Base-by-base conservation (phyloP, 2,888 invertebrate genomes). In the Brachycybe producta region DNA sequence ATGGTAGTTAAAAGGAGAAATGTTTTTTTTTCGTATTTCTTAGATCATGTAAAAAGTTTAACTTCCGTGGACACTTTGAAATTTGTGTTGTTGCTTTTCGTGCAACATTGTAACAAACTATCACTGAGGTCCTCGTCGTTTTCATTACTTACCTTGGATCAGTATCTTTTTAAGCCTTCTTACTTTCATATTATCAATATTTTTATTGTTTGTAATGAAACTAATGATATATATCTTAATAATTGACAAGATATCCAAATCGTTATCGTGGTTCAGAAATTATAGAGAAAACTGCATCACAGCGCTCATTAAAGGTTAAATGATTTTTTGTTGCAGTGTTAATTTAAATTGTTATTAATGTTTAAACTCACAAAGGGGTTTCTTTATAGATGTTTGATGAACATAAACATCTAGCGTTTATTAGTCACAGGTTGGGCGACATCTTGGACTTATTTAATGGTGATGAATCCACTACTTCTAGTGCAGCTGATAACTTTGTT, bases 1-100 rank as follows among this genome's bases (percentile, higher is more conserved):
- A 32, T 11, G 32, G n/a, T 32, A 11, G n/a, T 32, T 11, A 32
- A 11, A 41, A 11, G 30, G 8, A 1, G 11, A 24, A 4, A 24
- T 38, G 24, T 13, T 7, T 36, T 11, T 5, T 23, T 24, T 7
- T 41, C 2, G n/a, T 2, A 17, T 24, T 35, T 40, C 35, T 34
- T 30, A 53, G 53, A 53, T 23, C 39, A 53, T 21, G 28, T 53
- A 19, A 53, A 53, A 26, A 53, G 49, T 28, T 15, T 51, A 19
- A 43, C 51, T 27, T 35, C 51, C 5, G 53, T 53, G 13, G 53
- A 53, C 38, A 53, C 53, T 1, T 5, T 53, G 41, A 53, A 47
- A 41, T 53, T 53, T 41, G 49, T 51, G 15, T 24, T 53, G 5
- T 28, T 53, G 19, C 47, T 53, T 5, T 53, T 38, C 26, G 17